Base-by-base conservation (phyloP, 1,140 invertebrate genomes). In the Drosophila leontia region DNA sequence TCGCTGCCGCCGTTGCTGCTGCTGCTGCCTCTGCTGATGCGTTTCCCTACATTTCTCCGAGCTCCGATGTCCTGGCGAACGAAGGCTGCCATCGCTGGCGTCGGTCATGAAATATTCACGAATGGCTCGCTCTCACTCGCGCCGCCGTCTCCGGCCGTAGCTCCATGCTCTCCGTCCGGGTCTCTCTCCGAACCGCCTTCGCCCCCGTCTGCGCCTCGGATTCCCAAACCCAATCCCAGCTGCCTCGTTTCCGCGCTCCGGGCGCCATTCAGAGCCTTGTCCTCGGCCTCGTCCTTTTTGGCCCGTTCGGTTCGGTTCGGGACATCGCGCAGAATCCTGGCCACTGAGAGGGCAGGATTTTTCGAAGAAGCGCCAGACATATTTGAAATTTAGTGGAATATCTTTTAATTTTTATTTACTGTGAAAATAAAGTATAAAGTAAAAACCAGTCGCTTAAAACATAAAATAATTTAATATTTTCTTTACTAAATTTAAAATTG, bases 21-120 rank as follows among this genome's bases (percentile, higher is more conserved):
- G 57, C 48, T 44, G 47, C 34, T 51, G 71, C 44, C 53, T 37
- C 17, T 69, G 48, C 41, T 47, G 84, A 80, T 83, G 80, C 77
- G 64, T 80, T 87, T 87, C 84, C 84, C 84, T 84, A 87, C 77
- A 84, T 87, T 87, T 87, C 80, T 87, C 84, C 53, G 53, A 55
- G 53, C 53, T n/a, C 53, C 53, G 35, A 55, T 55, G 53, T 55
- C 53, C 53, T 37, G 51, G 34, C 51, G 13, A 39, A 77, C 70
- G 67, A 82, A 76, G 71, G 60, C 76, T 83, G 61, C 78, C 75
- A 79, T 72, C 67, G 67, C 65, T 39, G 64, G 53, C 53, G 60
- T 90, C 82, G 86, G 84, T 91, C 74, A 91, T 91, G 48, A 91
- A 91, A 88, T 87, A 91, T 91, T 91, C 78, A 91, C 88, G 88